A percentile compares a stretch with the other conserved stretches of the same genome.
Evolutionary conservation across 2,113 vertebrate genomes (phyloP).

Genomic region (Sapajus apella): DNA sequence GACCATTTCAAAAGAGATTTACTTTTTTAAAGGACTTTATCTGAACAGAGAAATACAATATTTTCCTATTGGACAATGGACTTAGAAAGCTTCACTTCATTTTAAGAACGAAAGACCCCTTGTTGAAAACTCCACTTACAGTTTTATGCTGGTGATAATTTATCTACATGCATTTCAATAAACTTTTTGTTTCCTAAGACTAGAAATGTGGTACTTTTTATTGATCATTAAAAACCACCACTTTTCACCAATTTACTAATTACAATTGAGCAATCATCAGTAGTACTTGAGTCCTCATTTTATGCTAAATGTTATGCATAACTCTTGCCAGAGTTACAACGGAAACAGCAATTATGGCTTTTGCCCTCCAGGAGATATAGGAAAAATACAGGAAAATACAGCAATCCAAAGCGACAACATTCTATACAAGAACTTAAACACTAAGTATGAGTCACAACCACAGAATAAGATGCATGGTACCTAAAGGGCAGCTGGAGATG

Average conservation of each 20-base stretch:
- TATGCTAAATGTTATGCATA: neutral
- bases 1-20: slow-evolving; percentile 70
- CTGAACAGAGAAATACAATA: slow-evolving; percentile 71
- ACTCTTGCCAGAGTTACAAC: neutral
- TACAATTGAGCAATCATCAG: neutral
- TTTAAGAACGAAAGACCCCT: slow-evolving; percentile 63
- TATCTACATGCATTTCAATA: slow-evolving; percentile 83
- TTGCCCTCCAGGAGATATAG: neutral
- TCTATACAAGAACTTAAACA: neutral
- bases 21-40: slow-evolving; percentile 72
- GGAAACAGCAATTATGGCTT: neutral
- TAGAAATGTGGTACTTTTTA: slow-evolving; percentile 27
- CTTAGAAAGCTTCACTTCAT: slow-evolving; percentile 66
- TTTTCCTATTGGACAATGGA: slow-evolving; percentile 69
- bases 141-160: slow-evolving; percentile 72
- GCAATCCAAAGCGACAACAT: neutral
- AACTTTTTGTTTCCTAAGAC: slow-evolving; percentile 81
- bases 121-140: slow-evolving; percentile 67
- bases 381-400: neutral
- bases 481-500: neutral
- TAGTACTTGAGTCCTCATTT: neutral
- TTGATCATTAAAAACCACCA: slow-evolving; percentile 11
- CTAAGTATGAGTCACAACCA: neutral
- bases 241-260: neutral
- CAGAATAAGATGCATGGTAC: neutral